Evolutionary conservation across 2,797 vertebrate genomes (phyloP).

Genomic region (Netta rufina): DNA sequence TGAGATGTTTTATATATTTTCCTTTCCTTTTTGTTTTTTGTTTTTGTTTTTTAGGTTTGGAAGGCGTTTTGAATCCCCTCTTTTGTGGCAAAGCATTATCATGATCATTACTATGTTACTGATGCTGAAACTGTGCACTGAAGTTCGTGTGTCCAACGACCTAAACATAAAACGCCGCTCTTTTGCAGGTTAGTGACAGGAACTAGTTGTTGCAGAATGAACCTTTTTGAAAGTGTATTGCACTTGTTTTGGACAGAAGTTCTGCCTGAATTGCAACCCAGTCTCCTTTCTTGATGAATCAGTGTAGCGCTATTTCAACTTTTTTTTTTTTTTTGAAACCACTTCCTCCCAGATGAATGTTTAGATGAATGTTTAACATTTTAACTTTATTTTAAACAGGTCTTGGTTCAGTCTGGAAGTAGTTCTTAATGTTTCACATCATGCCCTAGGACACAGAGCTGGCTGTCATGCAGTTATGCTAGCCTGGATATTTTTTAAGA

Average conservation of each 20-base stretch:
- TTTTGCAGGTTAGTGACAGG: constrained; percentile 88
- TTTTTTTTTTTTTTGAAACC: neutral
- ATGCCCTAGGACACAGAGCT: neutral
- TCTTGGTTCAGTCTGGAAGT: neutral
- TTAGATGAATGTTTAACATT: neutral
- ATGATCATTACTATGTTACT: constrained; percentile 95
- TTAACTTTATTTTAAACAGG: neutral
- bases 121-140: constrained; percentile 95
- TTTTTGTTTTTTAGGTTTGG: constrained; percentile 84
- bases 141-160: constrained; percentile 87
- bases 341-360: neutral
- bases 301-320: neutral
- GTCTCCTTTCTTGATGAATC: neutral
- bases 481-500: neutral
- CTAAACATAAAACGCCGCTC: constrained; percentile 87
- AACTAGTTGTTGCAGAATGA: neutral
- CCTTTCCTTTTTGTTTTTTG: neutral
- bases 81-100: constrained; percentile 94
- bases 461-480: neutral
- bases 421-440: neutral
- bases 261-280: neutral
- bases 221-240: neutral
- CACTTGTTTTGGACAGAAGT: neutral
- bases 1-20: neutral
- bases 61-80: constrained; percentile 89